Conservation (phyloP, 2,797 vertebrate genomes). For the Pantherophis vulpinus region DNA sequence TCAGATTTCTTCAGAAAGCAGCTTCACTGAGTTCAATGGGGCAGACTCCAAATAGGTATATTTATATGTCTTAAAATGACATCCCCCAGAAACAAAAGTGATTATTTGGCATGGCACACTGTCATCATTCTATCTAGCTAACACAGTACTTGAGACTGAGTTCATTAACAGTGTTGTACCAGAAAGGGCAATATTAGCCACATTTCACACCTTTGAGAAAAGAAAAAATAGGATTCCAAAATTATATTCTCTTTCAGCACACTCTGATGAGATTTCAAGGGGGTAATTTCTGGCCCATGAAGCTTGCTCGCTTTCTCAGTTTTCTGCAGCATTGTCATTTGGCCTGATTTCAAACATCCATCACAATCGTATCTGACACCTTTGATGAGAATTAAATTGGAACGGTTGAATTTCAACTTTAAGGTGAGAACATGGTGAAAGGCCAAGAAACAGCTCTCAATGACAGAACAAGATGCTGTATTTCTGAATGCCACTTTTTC, state of each 20-base stretch:
- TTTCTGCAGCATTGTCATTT: background rate
- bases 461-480: background rate
- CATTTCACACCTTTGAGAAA: constrained; percentile 27
- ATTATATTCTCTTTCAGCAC: background rate
- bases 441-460: constrained; percentile 11
- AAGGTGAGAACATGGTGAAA: constrained; percentile 43
- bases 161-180: background rate
- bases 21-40: background rate
- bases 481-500: constrained; percentile 1
- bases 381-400: constrained; percentile 25
- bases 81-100: background rate
- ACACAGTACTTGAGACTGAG: constrained; percentile 1
- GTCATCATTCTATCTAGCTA: background rate
- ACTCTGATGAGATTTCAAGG: background rate
- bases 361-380: constrained; percentile 1
- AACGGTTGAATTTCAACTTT: background rate
- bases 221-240: background rate
- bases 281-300: constrained; percentile 3
- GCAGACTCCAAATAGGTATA: background rate
- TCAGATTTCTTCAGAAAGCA: background rate
- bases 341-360: constrained; percentile 9
- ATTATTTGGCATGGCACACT: background rate
- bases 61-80: background rate
- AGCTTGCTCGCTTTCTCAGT: background rate
- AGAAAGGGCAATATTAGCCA: constrained; percentile 2